A percentile compares a stretch with the other conserved stretches of the same genome.
Evolutionary conservation across 2,888 invertebrate species (phyloP).

Genomic region (Volucella inflata): DNA sequence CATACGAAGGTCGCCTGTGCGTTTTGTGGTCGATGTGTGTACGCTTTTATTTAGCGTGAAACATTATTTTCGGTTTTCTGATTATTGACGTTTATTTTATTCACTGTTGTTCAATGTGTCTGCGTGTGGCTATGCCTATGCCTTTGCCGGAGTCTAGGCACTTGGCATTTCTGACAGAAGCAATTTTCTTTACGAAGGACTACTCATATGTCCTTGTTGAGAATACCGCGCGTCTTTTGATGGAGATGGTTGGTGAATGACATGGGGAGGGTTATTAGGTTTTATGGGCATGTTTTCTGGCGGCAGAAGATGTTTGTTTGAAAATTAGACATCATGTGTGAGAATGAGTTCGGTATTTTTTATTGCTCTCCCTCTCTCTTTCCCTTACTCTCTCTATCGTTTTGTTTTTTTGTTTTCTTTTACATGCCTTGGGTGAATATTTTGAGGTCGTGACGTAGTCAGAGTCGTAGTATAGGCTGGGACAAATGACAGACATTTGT

Average conservation of each 20-base stretch:
- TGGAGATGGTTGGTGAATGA: neutral
- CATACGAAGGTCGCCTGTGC: conserved; percentile 1
- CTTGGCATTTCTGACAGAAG: conserved; percentile 35
- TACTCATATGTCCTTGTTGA: neutral
- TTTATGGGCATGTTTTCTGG: conserved; percentile 26
- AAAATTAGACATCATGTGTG: conserved; percentile 59
- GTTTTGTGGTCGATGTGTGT: conserved; percentile 34
- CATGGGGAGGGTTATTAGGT: conserved; percentile 5
- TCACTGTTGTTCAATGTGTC: conserved; percentile 11
- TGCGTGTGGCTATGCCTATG: neutral
- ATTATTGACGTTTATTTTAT: conserved; percentile 58
- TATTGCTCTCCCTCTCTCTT: too few relatives aligned
- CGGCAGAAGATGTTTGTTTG: conserved; percentile 34
- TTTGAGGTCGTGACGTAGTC: conserved; percentile 10
- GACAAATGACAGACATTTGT: conserved; percentile 46
- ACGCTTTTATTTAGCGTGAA: conserved; percentile 61
- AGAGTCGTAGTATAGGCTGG: conserved; percentile 2
- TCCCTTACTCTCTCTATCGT: too few relatives aligned
- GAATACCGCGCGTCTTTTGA: conserved; percentile 4
- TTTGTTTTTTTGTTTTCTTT: conserved; percentile 2
- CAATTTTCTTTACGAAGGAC: conserved; percentile 21
- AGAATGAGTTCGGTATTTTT: conserved; percentile 1
- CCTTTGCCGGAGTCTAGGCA: conserved; percentile 5
- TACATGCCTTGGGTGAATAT: conserved; percentile 37
- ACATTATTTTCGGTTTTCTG: conserved; percentile 64